Base-by-base conservation (phyloP, 1,140 invertebrate genomes). In the Cydia splendana region DNA sequence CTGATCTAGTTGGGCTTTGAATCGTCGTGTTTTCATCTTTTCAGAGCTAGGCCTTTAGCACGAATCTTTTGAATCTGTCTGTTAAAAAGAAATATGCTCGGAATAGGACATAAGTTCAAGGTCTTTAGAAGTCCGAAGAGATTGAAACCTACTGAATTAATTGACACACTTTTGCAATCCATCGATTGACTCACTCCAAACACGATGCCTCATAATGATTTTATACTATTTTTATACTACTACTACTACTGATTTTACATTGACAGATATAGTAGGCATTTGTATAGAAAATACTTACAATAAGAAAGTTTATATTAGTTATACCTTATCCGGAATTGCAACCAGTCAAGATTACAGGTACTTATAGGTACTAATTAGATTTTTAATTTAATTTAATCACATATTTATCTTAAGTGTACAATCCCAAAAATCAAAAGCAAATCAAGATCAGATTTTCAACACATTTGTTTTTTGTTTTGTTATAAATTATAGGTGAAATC, bases 21-120 rank as follows among this genome's bases (percentile, higher is more conserved):
- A 76, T 65, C 76, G 53, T n/a, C 24, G 76, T 77, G 75, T 82
- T 80, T 80, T 79, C 77, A 82, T 79, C 81, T 82, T 79, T 80
- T 78, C 42, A 82, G 75, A 79, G 62, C 42, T 76, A 67, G 71
- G 78, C 79, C 76, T 82, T 82, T 80, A 78, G 79, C 73, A 78
- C 65, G 67, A 79, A 77, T 20, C 57, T 62, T 62, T 62, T 62
- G 20, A 24, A 67, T 75, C 75, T 79, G 76, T 77, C 73, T n/a
- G 67, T 75, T 71, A 69, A 78, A 74, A 76, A 48, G 12, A 65
- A 38, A 65, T 34, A 67, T 65, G 76, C 67, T 73, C 45, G 15
- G 78, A 75, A 51, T 74, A 82, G 82, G 77, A 73, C 77, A 69
- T 24, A 78, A 76, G 82, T 82, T 80, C 76, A 84, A 82, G 83